Conservation (phyloP, 2,888 invertebrate species). For the Nudaria mundana region DNA sequence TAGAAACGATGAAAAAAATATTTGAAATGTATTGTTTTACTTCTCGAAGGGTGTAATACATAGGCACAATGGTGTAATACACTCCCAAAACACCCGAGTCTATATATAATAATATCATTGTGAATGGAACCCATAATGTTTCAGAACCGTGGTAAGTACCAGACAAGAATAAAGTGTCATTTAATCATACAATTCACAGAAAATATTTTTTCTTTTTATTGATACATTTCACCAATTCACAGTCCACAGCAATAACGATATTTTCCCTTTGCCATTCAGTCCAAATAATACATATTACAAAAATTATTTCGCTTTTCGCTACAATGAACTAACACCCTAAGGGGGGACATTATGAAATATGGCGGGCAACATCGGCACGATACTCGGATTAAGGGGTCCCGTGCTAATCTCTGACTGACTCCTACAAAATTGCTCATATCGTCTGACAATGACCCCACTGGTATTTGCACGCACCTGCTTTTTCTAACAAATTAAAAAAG, state of each 20-base stretch:
- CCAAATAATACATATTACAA: constrained; percentile 8
- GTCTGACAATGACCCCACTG: constrained; percentile 49
- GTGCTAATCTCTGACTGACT: constrained; percentile 61
- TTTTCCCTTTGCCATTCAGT: constrained; percentile 1
- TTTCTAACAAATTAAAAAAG: constrained; percentile 50
- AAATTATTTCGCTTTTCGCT: constrained; percentile 11
- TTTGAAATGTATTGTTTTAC: no score
- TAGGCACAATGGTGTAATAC: no score
- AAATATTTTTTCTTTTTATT: neutral
- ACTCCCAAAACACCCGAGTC: no score
- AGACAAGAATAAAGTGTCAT: no score
- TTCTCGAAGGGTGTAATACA: no score
- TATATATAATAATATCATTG: no score
- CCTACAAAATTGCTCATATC: constrained; percentile 55
- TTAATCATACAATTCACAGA: no score
- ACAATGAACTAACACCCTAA: constrained; percentile 24
- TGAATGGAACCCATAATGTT: no score
- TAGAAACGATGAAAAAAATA: no score
- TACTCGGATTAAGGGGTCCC: constrained; percentile 55
- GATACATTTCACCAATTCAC: neutral
- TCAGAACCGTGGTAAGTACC: no score
- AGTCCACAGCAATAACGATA: neutral
- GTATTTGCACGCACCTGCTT: constrained; percentile 49
- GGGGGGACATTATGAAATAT: constrained; percentile 62
- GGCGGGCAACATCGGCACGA: constrained; percentile 54